Evolutionary conservation across 1,140 invertebrate genomes (phyloP), one percentile per base, ranked within the genome.

Genomic region (Agraylea sexmaculata): DNA sequence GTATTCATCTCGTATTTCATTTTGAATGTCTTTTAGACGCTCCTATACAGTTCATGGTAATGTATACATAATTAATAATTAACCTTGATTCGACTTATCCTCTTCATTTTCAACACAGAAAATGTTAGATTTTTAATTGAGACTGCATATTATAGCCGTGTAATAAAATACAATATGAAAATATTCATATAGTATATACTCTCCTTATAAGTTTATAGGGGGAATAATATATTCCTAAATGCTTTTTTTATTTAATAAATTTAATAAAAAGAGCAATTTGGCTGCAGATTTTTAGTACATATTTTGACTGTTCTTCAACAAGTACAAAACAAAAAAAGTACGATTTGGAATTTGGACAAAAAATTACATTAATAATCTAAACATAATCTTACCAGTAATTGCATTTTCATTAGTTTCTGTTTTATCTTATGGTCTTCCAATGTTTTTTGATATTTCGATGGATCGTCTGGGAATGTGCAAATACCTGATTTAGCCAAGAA

Each of bases 401-500:
- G 53, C 20, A 51, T 49, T 31, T 58, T 54, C 7, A 57, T 51
- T 21, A 57, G 51, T 4, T 53, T 46, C 50, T 66, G 64, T 40
- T 52, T 58, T 25, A 57, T 56, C 45, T 58, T 60, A 43, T 67
- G 64, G 25, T 56, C 53, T 19, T 55, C 50, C 13, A 64, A 42
- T 5, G 57, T 59, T 16, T 45, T 45, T 2, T 55, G 60, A 45
- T 67, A 67, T 47, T 58, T 53, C 20, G 47, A 53, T 1, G 56
- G 58, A 29, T 66, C 59, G 5, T 56, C 53, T 0, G 64, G 64
- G 52, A 67, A 66, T 50, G 57, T 48, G 27, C 65, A 62, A 10
- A 66, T 54, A 0, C 62, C 64, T 0, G 61, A 62, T 6, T 56
- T 55, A 1, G 62, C 64, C 41, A 66, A 57, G 48, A 63, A 65